Conservation (phyloP, 2,113 vertebrate genomes). For the Turnix velox region DNA sequence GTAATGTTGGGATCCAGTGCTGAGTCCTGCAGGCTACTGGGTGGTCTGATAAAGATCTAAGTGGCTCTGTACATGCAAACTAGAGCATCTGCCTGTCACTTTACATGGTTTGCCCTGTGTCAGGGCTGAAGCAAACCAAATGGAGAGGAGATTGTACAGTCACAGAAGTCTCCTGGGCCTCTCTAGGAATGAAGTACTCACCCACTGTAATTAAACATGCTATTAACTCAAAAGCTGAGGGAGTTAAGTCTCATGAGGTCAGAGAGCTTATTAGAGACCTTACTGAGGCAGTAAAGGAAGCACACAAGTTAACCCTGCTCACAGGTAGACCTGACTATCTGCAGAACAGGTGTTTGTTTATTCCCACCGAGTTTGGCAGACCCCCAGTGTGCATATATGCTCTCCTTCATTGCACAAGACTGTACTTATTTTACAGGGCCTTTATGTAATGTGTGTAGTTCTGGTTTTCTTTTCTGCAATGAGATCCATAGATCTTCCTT, state of each 20-base stretch:
- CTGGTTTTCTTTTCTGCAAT: background rate
- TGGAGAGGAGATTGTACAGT: background rate
- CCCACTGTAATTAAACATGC: background rate
- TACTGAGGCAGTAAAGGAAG: background rate
- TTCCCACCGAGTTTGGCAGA: background rate
- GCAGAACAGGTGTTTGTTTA: slow-evolving; percentile 6
- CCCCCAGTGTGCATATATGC: background rate
- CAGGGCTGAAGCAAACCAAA: background rate
- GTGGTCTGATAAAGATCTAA: background rate
- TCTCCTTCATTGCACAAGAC: background rate
- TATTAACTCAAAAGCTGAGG: background rate
- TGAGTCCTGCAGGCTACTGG: background rate
- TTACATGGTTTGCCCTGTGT: background rate
- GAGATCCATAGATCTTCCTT: background rate
- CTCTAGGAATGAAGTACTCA: background rate
- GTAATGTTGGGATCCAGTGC: background rate
- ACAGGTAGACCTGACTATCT: background rate
- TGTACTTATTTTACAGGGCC: slow-evolving; percentile 11
- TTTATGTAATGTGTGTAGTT: background rate
- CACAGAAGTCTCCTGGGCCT: background rate
- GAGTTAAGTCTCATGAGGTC: background rate
- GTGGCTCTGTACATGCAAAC: background rate
- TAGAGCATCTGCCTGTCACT: background rate
- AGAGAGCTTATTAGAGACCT: background rate
- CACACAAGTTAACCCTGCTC: background rate